Evolutionary conservation across 2,797 vertebrate genomes (phyloP).

Genomic region (Pristis pectinata): DNA sequence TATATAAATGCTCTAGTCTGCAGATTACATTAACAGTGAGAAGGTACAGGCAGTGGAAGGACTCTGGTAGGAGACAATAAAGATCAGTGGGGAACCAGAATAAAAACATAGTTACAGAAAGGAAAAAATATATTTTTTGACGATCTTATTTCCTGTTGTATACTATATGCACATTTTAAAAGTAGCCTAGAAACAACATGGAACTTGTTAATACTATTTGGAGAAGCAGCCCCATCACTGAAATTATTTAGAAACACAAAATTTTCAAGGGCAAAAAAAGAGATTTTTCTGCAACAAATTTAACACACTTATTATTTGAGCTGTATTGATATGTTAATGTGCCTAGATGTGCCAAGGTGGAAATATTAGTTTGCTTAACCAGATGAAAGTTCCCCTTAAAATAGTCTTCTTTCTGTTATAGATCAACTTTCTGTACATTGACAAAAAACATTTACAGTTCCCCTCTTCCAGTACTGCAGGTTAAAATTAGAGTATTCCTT

Average conservation of each 20-base stretch:
- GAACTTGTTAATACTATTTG: not conserved
- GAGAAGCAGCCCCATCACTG: not conserved
- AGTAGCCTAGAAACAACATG: not conserved
- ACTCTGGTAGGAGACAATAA: not conserved
- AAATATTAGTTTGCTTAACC: not conserved
- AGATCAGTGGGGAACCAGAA: not conserved
- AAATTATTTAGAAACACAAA: not conserved
- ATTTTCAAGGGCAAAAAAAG: not conserved
- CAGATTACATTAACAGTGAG: not conserved
- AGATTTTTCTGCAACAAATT: not conserved
- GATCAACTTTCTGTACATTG: no score
- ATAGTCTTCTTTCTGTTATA: not conserved
- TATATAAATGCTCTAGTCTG: not conserved
- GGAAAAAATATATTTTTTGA: no score
- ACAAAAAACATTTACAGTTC: not conserved
- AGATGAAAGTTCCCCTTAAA: not conserved
- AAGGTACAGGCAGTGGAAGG: not conserved
- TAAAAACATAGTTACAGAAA: not conserved
- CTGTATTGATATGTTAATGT: not conserved
- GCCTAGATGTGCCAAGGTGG: not conserved
- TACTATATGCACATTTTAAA: slow-evolving; percentile 2
- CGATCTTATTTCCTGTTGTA: no score
- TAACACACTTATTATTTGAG: not conserved
- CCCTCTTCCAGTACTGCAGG: not conserved
- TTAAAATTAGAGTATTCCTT: not conserved